phyloP scores from a whole-genome alignment of 2,888 invertebrate species.

The Ptilodon capucinus region DNA sequence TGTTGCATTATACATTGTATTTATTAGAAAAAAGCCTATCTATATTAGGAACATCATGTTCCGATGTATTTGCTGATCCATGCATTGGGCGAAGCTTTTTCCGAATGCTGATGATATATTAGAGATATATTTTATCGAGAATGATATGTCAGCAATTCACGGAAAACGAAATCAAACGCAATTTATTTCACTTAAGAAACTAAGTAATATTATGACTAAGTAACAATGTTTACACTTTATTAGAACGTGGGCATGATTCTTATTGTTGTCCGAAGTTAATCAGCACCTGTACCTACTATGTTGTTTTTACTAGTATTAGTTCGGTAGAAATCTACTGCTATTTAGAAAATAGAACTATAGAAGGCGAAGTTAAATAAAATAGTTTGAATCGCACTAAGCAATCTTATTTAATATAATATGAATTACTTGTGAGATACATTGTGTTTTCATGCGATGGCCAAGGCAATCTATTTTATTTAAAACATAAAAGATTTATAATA shows the following conservation, averaged over 20 bases:
- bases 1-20: no score
- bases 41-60: conserved; percentile 14
- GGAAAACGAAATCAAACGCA: conserved; percentile 38
- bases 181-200: conserved; percentile 2
- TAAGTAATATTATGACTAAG: conserved; percentile 9
- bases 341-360: background rate
- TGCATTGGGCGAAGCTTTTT: conserved; percentile 23
- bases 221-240: background rate
- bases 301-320: background rate
- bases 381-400: no score
- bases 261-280: background rate
- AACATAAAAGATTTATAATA: no score
- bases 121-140: conserved; percentile 35
- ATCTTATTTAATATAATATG: no score
- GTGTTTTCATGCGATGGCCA: no score
- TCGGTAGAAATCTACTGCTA: background rate
- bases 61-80: conserved; percentile 41
- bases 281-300: background rate
- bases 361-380: no score
- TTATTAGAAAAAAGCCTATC: background rate
- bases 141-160: conserved; percentile 40
- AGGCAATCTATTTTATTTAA: no score
- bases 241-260: background rate
- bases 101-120: conserved; percentile 31
- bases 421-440: no score